phyloP scores from a whole-genome alignment of 2,888 invertebrate genomes.

The Apotomis capreana region DNA sequence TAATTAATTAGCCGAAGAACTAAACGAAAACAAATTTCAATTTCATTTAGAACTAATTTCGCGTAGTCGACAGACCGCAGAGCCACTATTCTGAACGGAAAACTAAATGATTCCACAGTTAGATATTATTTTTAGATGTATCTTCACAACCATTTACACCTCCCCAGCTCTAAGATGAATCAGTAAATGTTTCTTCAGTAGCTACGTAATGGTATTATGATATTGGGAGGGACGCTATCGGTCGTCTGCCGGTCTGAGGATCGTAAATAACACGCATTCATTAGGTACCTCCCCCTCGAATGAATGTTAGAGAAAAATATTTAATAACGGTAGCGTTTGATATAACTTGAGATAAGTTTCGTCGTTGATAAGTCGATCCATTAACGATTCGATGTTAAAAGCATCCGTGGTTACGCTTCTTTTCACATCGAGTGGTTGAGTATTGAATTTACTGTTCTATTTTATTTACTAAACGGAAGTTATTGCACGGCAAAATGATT shows the following conservation, averaged over 20 bases:
- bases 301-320: conserved; percentile 66
- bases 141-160: conserved; percentile 13
- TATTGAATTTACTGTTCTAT: neutral
- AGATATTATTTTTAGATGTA: conserved; percentile 11
- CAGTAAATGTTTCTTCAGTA: conserved; percentile 59
- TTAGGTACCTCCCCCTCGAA: conserved; percentile 62
- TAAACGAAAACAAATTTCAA: too few species aligned
- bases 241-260: conserved; percentile 65
- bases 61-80: too few species aligned
- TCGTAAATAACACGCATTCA: conserved; percentile 74
- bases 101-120: neutral
- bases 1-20: too few species aligned
- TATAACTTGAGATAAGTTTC: conserved; percentile 35
- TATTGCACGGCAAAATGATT: neutral
- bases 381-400: conserved; percentile 28
- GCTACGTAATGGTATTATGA: conserved; percentile 70
- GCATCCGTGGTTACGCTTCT: neutral
- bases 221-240: conserved; percentile 71
- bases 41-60: too few species aligned
- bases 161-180: conserved; percentile 28
- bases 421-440: neutral
- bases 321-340: conserved; percentile 55
- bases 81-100: neutral
- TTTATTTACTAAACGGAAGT: neutral
- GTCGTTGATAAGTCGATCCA: conserved; percentile 30